Evolutionary conservation across 37 sponge, comb jelly and placozoan species (phyloP).

Genomic region (Halisarca cf. caerulea): DNA sequence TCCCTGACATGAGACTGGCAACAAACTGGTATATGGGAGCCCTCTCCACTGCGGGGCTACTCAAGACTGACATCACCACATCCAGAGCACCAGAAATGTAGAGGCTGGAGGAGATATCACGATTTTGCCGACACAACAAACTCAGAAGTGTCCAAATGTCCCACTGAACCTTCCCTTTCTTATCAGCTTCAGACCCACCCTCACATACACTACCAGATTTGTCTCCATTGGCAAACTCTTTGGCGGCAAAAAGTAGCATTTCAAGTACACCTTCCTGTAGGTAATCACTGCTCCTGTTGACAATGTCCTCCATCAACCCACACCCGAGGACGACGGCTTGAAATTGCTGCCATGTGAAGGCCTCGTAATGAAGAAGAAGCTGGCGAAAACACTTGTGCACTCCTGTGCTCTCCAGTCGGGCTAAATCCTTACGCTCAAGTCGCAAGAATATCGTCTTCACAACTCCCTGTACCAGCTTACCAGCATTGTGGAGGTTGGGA

Average conservation of each 20-base stretch:
- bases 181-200: background rate
- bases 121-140: constrained; percentile 10
- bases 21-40: constrained; percentile 12
- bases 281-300: constrained; percentile 9
- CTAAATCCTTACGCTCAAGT: background rate
- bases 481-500: background rate
- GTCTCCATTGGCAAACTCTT: constrained; percentile 2
- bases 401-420: background rate
- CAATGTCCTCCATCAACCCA: constrained; percentile 22
- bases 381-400: constrained; percentile 4
- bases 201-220: too few species aligned
- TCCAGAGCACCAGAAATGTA: background rate
- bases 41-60: background rate
- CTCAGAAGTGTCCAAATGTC: constrained; percentile 25
- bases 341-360: constrained; percentile 8
- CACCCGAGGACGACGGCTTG: constrained; percentile 15
- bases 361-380: constrained; percentile 3
- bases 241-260: constrained; percentile 20
- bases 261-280: constrained; percentile 8
- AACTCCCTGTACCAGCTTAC: background rate
- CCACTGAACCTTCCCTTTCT: constrained; percentile 3
- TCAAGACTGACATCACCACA: constrained; percentile 3
- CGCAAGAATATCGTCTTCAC: background rate
- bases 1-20: constrained; percentile 1
- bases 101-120: background rate